Evolutionary conservation across 2,797 vertebrate species (phyloP).

Genomic region (Catamblyrhynchus diadema): DNA sequence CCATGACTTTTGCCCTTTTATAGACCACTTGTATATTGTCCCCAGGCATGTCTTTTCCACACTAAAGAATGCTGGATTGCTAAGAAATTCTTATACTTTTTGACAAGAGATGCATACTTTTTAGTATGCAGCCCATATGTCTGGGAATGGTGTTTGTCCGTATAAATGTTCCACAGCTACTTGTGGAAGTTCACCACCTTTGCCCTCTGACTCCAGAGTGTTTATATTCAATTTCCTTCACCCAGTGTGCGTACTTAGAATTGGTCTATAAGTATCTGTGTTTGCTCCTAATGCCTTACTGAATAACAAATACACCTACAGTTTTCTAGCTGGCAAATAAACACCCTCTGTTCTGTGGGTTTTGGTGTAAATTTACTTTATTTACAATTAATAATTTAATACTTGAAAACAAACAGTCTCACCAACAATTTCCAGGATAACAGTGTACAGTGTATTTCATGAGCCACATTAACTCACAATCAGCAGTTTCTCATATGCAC

Average conservation of each 20-base stretch:
- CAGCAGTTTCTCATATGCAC: neutral
- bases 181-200: neutral
- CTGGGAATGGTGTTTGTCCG: neutral
- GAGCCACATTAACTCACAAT: neutral
- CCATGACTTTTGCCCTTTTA: neutral
- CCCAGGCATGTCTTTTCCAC: neutral
- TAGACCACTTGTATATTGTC: neutral
- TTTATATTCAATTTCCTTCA: neutral
- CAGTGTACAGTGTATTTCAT: accelerated
- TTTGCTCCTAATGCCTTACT: neutral
- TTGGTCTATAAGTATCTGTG: neutral
- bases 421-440: neutral
- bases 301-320: neutral
- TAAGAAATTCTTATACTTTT: neutral
- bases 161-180: neutral
- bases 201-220: neutral
- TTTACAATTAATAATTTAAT: neutral
- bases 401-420: neutral
- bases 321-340: neutral
- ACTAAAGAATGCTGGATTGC: neutral
- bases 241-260: neutral
- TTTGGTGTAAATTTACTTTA: neutral
- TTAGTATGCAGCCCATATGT: neutral
- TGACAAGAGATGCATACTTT: neutral
- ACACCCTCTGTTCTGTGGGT: neutral